These are phyloP conservation scores for Eupithecia vulgata DNA, from an alignment of 2,888 invertebrate species.

Conservation along the genomic window DNA sequence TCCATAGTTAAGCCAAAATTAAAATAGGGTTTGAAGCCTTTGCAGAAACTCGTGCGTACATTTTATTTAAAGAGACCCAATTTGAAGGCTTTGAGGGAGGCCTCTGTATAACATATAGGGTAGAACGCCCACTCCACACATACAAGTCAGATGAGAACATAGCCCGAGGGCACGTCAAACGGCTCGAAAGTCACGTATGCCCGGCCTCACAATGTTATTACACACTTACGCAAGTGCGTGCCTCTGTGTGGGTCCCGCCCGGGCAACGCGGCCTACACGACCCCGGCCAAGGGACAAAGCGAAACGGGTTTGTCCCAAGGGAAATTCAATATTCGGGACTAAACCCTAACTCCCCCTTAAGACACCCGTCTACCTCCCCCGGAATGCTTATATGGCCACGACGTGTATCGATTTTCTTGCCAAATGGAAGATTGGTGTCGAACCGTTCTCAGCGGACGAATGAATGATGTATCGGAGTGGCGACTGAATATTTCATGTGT, in stretches of 20 bases:
- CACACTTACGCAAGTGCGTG: conserved; percentile 77
- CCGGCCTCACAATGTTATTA: conserved; percentile 81
- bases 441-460: conserved; percentile 80
- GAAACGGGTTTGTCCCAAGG: conserved; percentile 85
- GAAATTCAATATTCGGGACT: conserved; percentile 86
- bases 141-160: conserved; percentile 58
- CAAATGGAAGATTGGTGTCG: conserved; percentile 85
- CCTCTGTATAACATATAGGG: conserved; percentile 70
- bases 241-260: conserved; percentile 62
- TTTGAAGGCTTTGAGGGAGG: conserved; percentile 76
- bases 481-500: conserved; percentile 78
- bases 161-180: conserved; percentile 78
- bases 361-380: conserved; percentile 81
- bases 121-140: conserved; percentile 67
- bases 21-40: conserved; percentile 47
- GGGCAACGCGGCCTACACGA: conserved; percentile 82
- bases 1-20: conserved; percentile 27
- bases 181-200: conserved; percentile 81
- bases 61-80: conserved; percentile 79
- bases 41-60: conserved; percentile 54
- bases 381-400: conserved; percentile 85
- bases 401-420: conserved; percentile 84
- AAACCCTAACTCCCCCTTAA: conserved; percentile 84
- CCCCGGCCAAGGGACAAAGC: conserved; percentile 83
- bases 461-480: conserved; percentile 83